Evolutionary conservation across 2,888 invertebrate genomes (phyloP).

Genomic region (Watsonalla cultraria): DNA sequence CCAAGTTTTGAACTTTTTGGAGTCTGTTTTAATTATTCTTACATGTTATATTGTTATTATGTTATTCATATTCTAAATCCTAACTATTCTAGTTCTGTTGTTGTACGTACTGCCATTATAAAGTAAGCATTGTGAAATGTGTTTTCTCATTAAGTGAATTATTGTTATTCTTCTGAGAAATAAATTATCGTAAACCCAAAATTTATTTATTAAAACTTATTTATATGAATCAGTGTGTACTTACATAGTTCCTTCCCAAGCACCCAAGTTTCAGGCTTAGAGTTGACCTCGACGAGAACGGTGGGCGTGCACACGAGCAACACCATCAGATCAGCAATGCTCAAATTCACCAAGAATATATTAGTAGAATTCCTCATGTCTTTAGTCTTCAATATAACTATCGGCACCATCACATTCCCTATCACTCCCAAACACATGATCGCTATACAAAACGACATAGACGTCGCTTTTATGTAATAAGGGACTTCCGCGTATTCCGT

Average conservation of each 20-base stretch:
- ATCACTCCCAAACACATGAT: slow-evolving; percentile 94
- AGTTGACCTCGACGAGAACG: slow-evolving; percentile 95
- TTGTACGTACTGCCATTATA: no score
- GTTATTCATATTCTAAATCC: no score
- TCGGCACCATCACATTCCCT: slow-evolving; percentile 95
- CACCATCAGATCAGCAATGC: slow-evolving; percentile 95
- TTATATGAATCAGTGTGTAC: slow-evolving; percentile 61
- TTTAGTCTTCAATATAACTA: slow-evolving; percentile 94
- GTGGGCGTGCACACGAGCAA: slow-evolving; percentile 95
- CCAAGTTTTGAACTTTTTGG: no score
- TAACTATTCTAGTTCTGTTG: no score
- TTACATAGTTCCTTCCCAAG: slow-evolving; percentile 96
- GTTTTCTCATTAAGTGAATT: no score
- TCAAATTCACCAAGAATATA: slow-evolving; percentile 95
- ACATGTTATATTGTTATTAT: no score
- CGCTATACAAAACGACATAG: slow-evolving; percentile 91
- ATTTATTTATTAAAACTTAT: no score
- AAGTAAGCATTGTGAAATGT: no score
- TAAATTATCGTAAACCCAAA: no score
- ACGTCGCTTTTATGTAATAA: slow-evolving; percentile 91
- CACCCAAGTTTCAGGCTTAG: slow-evolving; percentile 94
- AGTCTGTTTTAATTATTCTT: no score
- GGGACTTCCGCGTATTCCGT: slow-evolving; percentile 83
- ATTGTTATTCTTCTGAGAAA: no score
- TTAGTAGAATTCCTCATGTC: slow-evolving; percentile 97